These are phyloP conservation scores for Perognathus longimembris DNA, from an alignment of 2,113 vertebrate species.

Conservation along the genomic window DNA sequence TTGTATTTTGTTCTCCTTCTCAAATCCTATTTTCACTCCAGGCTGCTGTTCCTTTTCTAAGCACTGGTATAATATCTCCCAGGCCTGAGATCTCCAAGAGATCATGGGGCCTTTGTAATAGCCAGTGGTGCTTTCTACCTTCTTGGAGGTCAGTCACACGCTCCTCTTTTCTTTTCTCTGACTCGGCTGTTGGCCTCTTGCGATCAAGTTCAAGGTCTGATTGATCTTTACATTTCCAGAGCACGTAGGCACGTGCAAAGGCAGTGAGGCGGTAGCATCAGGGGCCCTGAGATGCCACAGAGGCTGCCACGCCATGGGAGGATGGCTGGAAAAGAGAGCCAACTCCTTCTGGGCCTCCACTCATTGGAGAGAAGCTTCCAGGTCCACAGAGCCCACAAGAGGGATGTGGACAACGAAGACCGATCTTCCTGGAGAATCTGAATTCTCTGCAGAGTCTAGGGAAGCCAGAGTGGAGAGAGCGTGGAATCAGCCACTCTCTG, in stretches of 20 bases:
- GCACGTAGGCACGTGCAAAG: neutral
- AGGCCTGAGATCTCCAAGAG: neutral
- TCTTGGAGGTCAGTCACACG: neutral
- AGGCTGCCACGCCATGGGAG: accelerated
- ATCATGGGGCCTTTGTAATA: neutral
- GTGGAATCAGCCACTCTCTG: too few species aligned
- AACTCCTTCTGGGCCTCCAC: neutral
- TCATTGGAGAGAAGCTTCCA: neutral
- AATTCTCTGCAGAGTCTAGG: neutral
- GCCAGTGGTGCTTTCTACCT: neutral
- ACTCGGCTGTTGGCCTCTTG: neutral
- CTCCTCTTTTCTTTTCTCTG: neutral
- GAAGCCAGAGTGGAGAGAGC: neutral
- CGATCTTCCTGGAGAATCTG: neutral
- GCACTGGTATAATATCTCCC: too few species aligned
- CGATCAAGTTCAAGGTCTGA: neutral
- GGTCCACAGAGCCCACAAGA: neutral
- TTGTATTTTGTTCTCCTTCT: neutral
- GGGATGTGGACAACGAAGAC: accelerated
- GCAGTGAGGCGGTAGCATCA: neutral
- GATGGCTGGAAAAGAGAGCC: neutral
- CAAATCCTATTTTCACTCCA: neutral
- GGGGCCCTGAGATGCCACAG: too few species aligned
- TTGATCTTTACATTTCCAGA: neutral
- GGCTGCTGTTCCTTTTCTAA: neutral